phyloP scores from a whole-genome alignment of 2,797 vertebrate genomes.

The Liparis tanakae region DNA sequence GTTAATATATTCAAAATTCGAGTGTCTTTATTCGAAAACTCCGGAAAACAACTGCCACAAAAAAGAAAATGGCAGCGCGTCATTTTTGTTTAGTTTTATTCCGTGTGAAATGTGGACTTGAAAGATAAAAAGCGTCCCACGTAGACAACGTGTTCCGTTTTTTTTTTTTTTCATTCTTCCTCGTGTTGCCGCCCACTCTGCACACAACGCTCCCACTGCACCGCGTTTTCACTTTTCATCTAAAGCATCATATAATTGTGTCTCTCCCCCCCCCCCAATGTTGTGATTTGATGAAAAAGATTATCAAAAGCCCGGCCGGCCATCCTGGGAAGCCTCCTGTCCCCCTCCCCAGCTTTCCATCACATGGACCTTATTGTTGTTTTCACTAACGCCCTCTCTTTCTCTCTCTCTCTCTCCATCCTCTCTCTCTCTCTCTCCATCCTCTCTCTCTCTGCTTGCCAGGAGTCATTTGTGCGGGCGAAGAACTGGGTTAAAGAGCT shows the following conservation, averaged over 20 bases:
- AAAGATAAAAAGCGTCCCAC: neutral
- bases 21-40: too few species aligned
- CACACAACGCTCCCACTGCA: neutral
- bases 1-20: neutral
- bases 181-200: neutral
- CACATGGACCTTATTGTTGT: constrained; percentile 42
- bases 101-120: neutral
- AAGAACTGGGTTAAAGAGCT: constrained; percentile 99
- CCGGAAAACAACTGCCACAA: neutral
- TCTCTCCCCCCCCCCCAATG: neutral
- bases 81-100: neutral
- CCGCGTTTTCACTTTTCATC: constrained; percentile 26
- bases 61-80: neutral
- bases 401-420: neutral
- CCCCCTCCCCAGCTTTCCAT: constrained; percentile 22
- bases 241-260: constrained; percentile 6
- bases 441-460: constrained; percentile 62
- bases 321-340: constrained; percentile 3
- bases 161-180: too few species aligned
- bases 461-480: constrained; percentile 99
- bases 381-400: constrained; percentile 15
- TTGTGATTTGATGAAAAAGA: constrained; percentile 6
- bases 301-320: neutral
- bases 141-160: neutral
- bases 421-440: too few species aligned